Percentiles rank a stretch among this genome's conserved stretches.
These are phyloP conservation scores for Rhyzopertha dominica DNA, from an alignment of 1,140 invertebrate species.

Conservation along the genomic window DNA sequence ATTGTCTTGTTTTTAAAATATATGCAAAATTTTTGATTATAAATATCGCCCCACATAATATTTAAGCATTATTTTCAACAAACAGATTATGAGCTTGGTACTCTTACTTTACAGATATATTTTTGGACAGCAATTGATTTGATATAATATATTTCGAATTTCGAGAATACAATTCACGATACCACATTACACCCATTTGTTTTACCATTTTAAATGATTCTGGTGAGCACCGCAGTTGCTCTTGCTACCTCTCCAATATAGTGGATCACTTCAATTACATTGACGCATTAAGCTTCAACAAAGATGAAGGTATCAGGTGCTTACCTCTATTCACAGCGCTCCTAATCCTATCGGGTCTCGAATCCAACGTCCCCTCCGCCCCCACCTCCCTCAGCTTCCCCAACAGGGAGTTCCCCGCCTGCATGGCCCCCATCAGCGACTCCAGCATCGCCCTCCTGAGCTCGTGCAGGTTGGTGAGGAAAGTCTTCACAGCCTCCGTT, in stretches of 20 bases:
- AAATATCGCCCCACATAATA: too few species aligned
- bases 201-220: too few species aligned
- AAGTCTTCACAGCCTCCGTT: conserved; percentile 60
- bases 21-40: too few species aligned
- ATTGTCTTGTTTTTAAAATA: too few species aligned
- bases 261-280: background rate
- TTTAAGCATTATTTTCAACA: too few species aligned
- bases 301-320: conserved; percentile 9
- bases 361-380: conserved; percentile 64
- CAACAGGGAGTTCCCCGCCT: conserved; percentile 72
- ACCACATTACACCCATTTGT: too few species aligned
- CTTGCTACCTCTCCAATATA: background rate
- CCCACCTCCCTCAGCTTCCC: conserved; percentile 63
- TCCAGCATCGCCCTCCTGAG: conserved; percentile 66
- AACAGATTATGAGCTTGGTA: too few species aligned
- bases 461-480: conserved; percentile 60
- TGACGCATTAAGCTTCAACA: background rate
- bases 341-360: conserved; percentile 65
- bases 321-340: conserved; percentile 57
- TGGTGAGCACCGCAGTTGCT: background rate
- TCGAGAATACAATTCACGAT: too few species aligned
- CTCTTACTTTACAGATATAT: too few species aligned
- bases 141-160: too few species aligned
- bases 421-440: conserved; percentile 67
- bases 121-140: too few species aligned